Conservation (phyloP, 2,113 vertebrate species). For the Dipodomys ordii region DNA sequence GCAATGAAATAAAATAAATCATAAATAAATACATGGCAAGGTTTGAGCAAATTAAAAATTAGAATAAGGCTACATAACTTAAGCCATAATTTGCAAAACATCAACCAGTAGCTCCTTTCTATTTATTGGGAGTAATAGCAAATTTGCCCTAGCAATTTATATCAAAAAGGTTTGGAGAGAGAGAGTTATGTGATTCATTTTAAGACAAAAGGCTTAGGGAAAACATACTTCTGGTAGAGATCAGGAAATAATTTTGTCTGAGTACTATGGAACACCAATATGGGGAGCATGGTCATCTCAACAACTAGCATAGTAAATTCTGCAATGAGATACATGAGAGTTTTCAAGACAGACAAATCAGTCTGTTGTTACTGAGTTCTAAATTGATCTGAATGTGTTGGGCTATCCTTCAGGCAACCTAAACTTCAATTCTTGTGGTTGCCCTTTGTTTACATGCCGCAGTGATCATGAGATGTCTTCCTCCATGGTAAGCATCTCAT, state of each 20-base stretch:
- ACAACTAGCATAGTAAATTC: background rate
- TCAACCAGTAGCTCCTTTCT: background rate
- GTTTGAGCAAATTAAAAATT: conserved; percentile 12
- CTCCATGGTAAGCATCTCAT: background rate
- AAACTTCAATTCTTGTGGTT: background rate
- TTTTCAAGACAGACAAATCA: background rate
- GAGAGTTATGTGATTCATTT: background rate
- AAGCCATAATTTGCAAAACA: conserved; percentile 9
- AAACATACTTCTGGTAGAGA: background rate
- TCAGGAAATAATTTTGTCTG: background rate
- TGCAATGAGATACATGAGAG: background rate
- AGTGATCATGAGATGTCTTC: background rate
- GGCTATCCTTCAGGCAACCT: background rate
- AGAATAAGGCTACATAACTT: background rate
- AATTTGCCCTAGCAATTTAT: background rate
- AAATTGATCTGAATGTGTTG: background rate
- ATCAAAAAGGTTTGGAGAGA: background rate
- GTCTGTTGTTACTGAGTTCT: too few relatives aligned
- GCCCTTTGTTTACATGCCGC: background rate
- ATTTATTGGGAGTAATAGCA: background rate
- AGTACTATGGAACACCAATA: background rate
- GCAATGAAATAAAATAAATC: background rate
- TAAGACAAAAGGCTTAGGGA: background rate
- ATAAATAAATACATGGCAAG: conserved; percentile 18
- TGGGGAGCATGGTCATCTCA: background rate